Evolutionary conservation across 2,888 invertebrate genomes (phyloP).

Genomic region (Drosophila limbata): DNA sequence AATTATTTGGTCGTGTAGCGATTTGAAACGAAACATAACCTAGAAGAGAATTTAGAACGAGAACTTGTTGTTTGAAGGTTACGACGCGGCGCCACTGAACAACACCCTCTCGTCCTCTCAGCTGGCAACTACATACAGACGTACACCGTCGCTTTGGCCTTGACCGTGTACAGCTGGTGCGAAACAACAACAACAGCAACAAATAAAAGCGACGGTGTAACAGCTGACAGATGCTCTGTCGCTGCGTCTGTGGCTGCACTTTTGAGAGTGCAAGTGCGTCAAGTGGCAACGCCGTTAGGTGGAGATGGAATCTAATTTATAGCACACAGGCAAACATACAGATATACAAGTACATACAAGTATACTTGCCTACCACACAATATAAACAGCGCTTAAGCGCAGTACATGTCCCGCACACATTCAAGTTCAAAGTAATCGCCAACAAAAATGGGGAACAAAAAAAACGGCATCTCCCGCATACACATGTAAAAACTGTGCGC

Average conservation of each 20-base stretch:
- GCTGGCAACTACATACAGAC: slow-evolving; percentile 11
- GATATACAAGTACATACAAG: not conserved
- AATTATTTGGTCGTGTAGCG: slow-evolving; percentile 9
- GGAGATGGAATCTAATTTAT: slow-evolving; percentile 35
- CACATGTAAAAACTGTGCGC: slow-evolving; percentile 54
- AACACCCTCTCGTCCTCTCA: slow-evolving; percentile 7
- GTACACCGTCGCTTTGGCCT: slow-evolving; percentile 49
- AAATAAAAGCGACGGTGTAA: slow-evolving; percentile 57
- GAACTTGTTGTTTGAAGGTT: slow-evolving; percentile 69
- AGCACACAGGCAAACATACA: slow-evolving; percentile 23
- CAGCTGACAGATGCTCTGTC: slow-evolving; percentile 68
- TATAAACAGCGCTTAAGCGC: slow-evolving; percentile 47
- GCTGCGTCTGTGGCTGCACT: slow-evolving; percentile 59
- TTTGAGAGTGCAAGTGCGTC: slow-evolving; percentile 47
- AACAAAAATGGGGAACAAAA: slow-evolving; percentile 29
- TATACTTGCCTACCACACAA: slow-evolving; percentile 22
- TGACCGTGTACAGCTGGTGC: slow-evolving; percentile 54
- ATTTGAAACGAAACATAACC: slow-evolving; percentile 59
- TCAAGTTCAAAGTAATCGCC: slow-evolving; percentile 71
- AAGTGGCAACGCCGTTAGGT: slow-evolving; percentile 53
- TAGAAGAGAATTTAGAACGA: slow-evolving; percentile 59
- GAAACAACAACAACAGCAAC: slow-evolving; percentile 44
- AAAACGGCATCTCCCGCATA: slow-evolving; percentile 46
- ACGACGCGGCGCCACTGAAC: slow-evolving; percentile 57
- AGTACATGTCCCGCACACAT: slow-evolving; percentile 48